A percentile compares a stretch with the other conserved stretches of the same genome.
Evolutionary conservation across 2,113 vertebrate genomes (phyloP).

Genomic region (Pipra filicauda): DNA sequence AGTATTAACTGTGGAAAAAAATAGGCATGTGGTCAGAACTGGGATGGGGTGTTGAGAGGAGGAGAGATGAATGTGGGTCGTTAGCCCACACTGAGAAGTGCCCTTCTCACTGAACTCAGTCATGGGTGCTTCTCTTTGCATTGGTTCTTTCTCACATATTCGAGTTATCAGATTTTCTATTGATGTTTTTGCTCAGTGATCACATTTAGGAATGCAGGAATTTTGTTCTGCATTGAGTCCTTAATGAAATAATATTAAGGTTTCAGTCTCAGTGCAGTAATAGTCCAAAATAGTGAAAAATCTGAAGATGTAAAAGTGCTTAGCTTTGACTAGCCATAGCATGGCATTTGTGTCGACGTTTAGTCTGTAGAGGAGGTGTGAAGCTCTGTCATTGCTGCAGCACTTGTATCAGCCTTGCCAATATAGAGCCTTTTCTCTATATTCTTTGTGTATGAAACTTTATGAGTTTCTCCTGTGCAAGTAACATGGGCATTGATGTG

Average conservation of each 20-base stretch:
- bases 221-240: neutral
- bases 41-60: neutral
- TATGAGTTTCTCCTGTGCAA: neutral
- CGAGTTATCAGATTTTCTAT: rapidly evolving
- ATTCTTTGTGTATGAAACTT: neutral
- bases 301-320: neutral
- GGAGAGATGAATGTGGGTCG: neutral
- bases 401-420: neutral
- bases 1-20: neutral
- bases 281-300: neutral
- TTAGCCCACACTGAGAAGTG: neutral
- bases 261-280: neutral
- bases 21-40: neutral
- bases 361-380: neutral
- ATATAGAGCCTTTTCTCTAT: neutral
- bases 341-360: neutral
- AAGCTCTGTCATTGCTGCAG: neutral
- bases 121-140: neutral
- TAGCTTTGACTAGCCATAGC: neutral
- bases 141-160: rapidly evolving
- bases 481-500: rapidly evolving
- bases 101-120: neutral
- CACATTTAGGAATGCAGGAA: neutral
- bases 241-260: neutral
- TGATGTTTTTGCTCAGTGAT: neutral